Evolutionary conservation across 2,888 invertebrate genomes (phyloP).

Genomic region (Sarcophaga carnaria): DNA sequence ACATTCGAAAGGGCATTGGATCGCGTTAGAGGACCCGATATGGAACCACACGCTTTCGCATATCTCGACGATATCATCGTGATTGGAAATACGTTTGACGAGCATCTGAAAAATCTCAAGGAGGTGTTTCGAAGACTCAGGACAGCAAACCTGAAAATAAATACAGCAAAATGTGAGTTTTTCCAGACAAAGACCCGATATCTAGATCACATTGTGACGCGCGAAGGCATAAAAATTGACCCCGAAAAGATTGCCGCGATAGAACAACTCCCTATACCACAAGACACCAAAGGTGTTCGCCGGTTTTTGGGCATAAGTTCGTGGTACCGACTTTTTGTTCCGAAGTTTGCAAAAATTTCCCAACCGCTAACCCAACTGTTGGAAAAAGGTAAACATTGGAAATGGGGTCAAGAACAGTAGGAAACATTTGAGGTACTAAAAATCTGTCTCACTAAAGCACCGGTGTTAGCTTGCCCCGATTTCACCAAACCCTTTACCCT

Average conservation of each 20-base stretch:
- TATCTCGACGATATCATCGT: slow-evolving; percentile 28
- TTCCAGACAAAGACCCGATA: no score
- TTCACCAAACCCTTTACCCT: background rate
- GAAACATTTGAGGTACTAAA: slow-evolving; percentile 32
- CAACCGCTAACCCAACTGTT: no score
- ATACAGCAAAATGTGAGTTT: background rate
- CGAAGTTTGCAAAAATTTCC: no score
- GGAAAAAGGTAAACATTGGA: no score
- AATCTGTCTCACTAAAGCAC: slow-evolving; percentile 13
- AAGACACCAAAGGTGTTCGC: no score
- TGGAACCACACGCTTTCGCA: slow-evolving; percentile 13
- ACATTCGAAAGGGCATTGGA: no score
- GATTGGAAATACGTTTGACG: slow-evolving; percentile 1
- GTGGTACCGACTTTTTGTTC: no score
- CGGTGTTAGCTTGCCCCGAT: slow-evolving; percentile 34
- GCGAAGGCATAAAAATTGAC: no score
- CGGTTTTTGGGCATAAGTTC: no score
- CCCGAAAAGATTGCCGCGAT: no score
- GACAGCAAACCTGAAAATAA: slow-evolving; percentile 27
- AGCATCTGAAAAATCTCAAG: background rate
- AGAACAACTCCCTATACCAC: background rate
- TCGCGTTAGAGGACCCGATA: background rate
- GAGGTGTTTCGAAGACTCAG: slow-evolving; percentile 10
- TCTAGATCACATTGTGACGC: no score
- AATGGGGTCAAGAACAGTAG: slow-evolving; percentile 3